Evolutionary conservation across 1,140 invertebrate genomes (phyloP).

Genomic region (Lethrus apterus): DNA sequence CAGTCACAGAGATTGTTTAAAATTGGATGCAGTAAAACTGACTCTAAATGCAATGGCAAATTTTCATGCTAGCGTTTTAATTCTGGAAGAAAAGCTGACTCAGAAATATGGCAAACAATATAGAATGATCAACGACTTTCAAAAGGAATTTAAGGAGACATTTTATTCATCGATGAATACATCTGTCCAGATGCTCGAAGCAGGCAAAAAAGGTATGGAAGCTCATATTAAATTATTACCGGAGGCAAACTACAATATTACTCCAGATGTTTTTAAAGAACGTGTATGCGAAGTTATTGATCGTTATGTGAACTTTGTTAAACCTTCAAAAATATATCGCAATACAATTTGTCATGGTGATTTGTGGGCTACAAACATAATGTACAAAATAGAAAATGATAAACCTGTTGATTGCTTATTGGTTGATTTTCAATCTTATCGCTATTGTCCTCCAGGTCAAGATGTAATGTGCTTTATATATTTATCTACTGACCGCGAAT

Average conservation of each 20-base stretch:
- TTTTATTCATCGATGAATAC: constrained; percentile 9
- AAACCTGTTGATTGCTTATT: constrained; percentile 37
- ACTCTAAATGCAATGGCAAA: constrained; percentile 18
- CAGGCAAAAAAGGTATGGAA: constrained; percentile 5
- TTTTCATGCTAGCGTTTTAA: constrained; percentile 23
- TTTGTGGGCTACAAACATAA: constrained; percentile 46
- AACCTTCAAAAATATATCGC: constrained; percentile 12
- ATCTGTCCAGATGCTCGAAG: not conserved
- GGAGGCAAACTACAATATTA: not conserved
- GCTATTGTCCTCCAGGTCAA: constrained; percentile 45
- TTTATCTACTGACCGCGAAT: constrained; percentile 31
- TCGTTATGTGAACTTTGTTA: not conserved
- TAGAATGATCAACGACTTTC: constrained; percentile 3
- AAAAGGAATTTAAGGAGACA: constrained; percentile 3
- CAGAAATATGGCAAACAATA: constrained; percentile 1
- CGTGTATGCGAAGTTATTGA: not conserved
- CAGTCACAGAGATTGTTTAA: not conserved
- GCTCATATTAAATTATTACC: constrained; percentile 9
- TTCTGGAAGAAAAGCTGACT: constrained; percentile 22
- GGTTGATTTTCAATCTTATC: constrained; percentile 47
- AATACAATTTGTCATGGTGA: constrained; percentile 41
- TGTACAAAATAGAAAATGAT: constrained; percentile 35
- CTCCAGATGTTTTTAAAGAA: constrained; percentile 9
- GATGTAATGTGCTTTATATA: constrained; percentile 42
- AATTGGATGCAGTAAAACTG: constrained; percentile 7